Conservation (phyloP, 2,888 invertebrate species). For the Aspidiotus rigidus region DNA sequence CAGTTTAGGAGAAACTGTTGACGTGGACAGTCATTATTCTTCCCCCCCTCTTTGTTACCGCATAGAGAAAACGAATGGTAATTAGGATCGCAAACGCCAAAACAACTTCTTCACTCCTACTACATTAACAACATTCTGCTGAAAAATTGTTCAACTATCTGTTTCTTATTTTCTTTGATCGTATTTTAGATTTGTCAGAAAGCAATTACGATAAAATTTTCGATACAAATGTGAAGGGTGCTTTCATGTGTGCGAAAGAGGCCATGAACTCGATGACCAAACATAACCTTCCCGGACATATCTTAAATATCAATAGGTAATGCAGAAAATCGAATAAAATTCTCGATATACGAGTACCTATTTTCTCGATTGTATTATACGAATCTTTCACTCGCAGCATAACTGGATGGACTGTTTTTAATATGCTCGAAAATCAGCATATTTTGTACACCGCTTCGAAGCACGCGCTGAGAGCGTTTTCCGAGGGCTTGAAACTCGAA, state of each 20-base stretch:
- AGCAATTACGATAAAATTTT: background rate
- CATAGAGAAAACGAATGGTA: no score
- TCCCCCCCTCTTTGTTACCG: no score
- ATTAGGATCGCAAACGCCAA: no score
- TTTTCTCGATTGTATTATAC: background rate
- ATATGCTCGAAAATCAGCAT: background rate
- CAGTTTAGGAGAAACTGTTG: no score
- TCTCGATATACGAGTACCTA: background rate
- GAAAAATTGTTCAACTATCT: no score
- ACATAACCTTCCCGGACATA: constrained; percentile 10
- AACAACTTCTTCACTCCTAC: no score
- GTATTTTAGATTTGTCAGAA: no score
- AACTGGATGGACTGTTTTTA: background rate
- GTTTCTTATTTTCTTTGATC: no score
- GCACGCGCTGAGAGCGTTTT: constrained; percentile 1
- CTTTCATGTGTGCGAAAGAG: background rate
- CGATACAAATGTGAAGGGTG: constrained; percentile 3
- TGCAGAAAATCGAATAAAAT: background rate
- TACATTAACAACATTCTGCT: no score
- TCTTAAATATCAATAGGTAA: constrained; percentile 15
- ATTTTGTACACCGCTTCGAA: constrained; percentile 3
- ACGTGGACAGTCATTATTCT: no score
- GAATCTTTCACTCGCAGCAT: background rate
- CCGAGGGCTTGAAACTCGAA: constrained; percentile 7
- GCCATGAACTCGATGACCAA: constrained; percentile 9